phyloP scores from a whole-genome alignment of 1,140 invertebrate species.

The Intoshia linei region DNA sequence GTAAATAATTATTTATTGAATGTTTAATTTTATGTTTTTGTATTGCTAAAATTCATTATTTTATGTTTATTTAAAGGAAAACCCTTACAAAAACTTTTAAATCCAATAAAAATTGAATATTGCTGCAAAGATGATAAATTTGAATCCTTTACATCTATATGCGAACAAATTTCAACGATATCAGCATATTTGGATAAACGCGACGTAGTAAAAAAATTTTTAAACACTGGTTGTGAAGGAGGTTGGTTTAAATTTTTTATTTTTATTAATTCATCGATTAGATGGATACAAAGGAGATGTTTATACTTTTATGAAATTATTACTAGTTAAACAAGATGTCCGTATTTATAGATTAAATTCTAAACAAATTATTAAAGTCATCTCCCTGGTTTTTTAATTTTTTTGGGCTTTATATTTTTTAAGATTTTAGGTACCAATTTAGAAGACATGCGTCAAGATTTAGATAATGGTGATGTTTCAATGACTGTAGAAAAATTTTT shows the following conservation, averaged over 20 bases:
- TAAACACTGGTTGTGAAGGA: too few relatives aligned
- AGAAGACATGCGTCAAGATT: conserved; percentile 44
- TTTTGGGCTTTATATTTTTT: conserved; percentile 6
- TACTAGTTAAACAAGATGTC: conserved; percentile 46
- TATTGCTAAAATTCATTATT: too few relatives aligned
- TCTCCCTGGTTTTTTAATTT: conserved; percentile 25
- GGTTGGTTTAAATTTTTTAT: conserved; percentile 1
- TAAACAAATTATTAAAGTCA: conserved; percentile 56
- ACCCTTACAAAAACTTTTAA: too few relatives aligned
- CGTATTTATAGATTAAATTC: conserved; percentile 59
- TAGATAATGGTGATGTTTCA: conserved; percentile 55
- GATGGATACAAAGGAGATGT: conserved; percentile 40
- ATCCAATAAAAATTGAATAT: too few relatives aligned
- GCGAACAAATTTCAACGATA: too few relatives aligned
- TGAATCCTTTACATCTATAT: too few relatives aligned
- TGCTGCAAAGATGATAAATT: too few relatives aligned
- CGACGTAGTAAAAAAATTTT: too few relatives aligned
- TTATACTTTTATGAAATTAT: conserved; percentile 41
- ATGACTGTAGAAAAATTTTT: conserved; percentile 50
- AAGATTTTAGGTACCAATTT: conserved; percentile 37
- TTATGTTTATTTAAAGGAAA: too few relatives aligned
- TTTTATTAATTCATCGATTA: conserved; percentile 13
- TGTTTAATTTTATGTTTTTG: too few relatives aligned
- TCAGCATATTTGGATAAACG: too few relatives aligned
- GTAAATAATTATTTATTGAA: too few relatives aligned